Conservation (phyloP, 2,113 vertebrate species). For the Colinus virginianus region DNA sequence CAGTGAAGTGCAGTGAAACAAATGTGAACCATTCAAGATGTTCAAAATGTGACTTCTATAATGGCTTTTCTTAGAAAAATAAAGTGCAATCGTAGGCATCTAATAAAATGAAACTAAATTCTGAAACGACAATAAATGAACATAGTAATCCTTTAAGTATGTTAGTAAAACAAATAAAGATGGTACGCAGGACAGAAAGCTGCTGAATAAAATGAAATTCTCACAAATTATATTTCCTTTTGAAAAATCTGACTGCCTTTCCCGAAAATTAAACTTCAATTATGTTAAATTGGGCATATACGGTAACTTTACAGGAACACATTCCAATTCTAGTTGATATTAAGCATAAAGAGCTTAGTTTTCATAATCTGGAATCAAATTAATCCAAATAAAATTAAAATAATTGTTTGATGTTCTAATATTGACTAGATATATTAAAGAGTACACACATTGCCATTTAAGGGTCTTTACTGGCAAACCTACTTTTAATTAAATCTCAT, state of each 20-base stretch:
- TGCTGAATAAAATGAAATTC: neutral
- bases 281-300: neutral
- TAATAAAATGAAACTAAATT: neutral
- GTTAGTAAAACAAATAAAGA: neutral
- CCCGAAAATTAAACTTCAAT: neutral
- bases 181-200: too few species aligned
- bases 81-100: neutral
- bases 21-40: neutral
- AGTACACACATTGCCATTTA: neutral
- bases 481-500: conserved; percentile 20
- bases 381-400: neutral
- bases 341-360: neutral
- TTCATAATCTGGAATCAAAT: neutral
- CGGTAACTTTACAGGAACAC: neutral
- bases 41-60: neutral
- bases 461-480: conserved; percentile 3
- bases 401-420: conserved; percentile 7
- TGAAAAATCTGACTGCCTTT: neutral
- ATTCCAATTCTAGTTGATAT: neutral
- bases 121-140: neutral
- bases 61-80: neutral
- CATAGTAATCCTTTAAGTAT: neutral
- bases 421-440: neutral
- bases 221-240: neutral
- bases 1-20: neutral